Evolutionary conservation across 1,140 invertebrate species (phyloP).

Genomic region (Nephotettix cincticeps): DNA sequence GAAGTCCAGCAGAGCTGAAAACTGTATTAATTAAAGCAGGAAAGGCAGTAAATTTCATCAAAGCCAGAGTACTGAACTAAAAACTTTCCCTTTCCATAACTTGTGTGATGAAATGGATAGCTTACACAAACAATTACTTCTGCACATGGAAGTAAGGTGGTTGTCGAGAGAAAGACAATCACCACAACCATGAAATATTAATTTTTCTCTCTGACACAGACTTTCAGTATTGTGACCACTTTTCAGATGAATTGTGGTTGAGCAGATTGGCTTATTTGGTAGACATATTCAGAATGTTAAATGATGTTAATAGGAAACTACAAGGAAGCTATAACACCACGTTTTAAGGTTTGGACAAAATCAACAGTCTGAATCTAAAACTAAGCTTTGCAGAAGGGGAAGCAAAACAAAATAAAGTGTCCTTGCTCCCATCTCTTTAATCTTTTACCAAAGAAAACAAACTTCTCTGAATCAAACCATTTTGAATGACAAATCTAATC

Average conservation of each 20-base stretch:
- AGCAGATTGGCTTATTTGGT: neutral
- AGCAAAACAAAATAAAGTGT: neutral
- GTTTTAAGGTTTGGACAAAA: neutral
- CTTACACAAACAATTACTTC: slow-evolving; percentile 8
- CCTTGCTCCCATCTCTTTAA: neutral
- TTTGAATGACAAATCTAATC: neutral
- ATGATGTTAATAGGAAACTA: slow-evolving; percentile 6
- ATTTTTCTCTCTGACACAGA: neutral
- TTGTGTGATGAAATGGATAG: slow-evolving; percentile 11
- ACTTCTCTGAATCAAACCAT: neutral
- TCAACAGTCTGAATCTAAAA: neutral
- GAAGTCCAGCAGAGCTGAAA: neutral
- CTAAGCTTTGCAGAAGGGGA: neutral
- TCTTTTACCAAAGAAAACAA: neutral
- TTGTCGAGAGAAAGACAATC: neutral
- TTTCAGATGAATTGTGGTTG: neutral
- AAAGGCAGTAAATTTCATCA: slow-evolving; percentile 9
- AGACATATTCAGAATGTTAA: neutral
- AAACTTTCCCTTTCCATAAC: neutral
- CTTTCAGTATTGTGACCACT: neutral
- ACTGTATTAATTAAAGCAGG: neutral
- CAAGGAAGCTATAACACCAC: slow-evolving; percentile 5
- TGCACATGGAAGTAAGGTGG: neutral
- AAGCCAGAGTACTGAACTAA: neutral
- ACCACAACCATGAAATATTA: neutral